Base-by-base conservation (phyloP, 2,797 vertebrate genomes). In the Anguilla obscura region DNA sequence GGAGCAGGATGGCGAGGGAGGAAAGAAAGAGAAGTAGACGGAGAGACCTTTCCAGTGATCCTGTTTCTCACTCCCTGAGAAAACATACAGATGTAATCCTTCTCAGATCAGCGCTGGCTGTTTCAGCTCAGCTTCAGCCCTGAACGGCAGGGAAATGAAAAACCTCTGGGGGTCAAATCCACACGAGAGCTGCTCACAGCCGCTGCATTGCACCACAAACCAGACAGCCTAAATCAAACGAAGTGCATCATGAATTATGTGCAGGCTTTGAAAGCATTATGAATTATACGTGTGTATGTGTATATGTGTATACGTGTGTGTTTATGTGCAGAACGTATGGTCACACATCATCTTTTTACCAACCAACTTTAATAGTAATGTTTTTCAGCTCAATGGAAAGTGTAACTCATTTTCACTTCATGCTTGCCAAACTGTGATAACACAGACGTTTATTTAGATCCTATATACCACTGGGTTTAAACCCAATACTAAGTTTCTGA, bases 1-100 rank as follows among this genome's bases (percentile, higher is more conserved):
- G 36, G 36, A 79, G 24, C 24, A 4, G 71, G 63, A 45, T 45
- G 40, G 40, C 40, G 14, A 45, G n/a, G 18, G 69, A 40, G 50
- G 21, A 33, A 18, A 69, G 8, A 33, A 12, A 52, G 82, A 9
- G 48, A 52, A 50, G 24, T 48, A 50, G 82, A 52, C 50, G 76
- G 87, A 88, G 86, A 87, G 87, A 88, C 83, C 83, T 84, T 90
- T 88, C 86, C 88, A 83, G 82, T 71, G 58, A 89, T 74, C 87
- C 85, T 86, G 80, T 84, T 88, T 76, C 76, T 84, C 89, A 86
- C 86, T 87, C 69, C 86, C 83, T 27, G 66, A 71, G 66, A 71
- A 71, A 71, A 74, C 8, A 74, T 33, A 9, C 63, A 66, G 63
- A 66, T 66, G 2, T 74, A 74, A 74, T 74, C 71, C 71, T 10